Percentiles rank a stretch among this genome's conserved stretches.
Evolutionary conservation across 2,888 invertebrate species (phyloP).

Genomic region (Microchrysa polita): DNA sequence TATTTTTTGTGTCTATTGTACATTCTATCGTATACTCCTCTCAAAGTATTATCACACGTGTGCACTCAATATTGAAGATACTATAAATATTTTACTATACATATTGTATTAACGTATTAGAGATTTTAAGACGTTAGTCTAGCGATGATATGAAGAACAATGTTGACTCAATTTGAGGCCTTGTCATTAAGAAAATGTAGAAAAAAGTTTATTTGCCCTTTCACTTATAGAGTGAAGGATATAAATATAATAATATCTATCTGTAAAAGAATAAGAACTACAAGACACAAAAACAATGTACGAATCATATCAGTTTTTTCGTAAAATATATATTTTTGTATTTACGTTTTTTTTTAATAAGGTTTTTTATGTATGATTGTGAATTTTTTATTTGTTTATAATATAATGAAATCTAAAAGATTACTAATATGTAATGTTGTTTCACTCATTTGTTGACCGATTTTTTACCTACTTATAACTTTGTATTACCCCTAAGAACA

Average conservation of each 20-base stretch:
- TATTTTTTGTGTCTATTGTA: conserved; percentile 17
- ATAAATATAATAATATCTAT: no score
- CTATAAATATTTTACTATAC: conserved; percentile 4
- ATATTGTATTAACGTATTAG: conserved; percentile 33
- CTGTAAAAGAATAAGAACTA: conserved; percentile 1
- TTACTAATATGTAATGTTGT: not conserved
- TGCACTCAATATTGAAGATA: conserved; percentile 33
- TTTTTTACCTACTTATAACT: no score
- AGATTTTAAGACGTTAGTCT: conserved; percentile 5
- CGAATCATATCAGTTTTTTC: conserved; percentile 26
- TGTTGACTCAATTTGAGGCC: conserved; percentile 43
- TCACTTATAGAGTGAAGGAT: no score
- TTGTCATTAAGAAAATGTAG: conserved; percentile 30
- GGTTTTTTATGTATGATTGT: not conserved
- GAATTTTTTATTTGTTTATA: conserved; percentile 4
- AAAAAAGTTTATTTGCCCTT: no score
- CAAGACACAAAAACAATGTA: conserved; percentile 13
- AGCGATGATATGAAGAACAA: conserved; percentile 19
- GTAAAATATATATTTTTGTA: conserved; percentile 23
- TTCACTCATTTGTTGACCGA: no score
- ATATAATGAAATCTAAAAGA: conserved; percentile 15
- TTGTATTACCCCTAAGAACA: no score
- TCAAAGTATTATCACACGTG: conserved; percentile 40
- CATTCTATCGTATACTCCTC: conserved; percentile 13
- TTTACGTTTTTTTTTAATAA: conserved; percentile 14